Base-by-base conservation (phyloP, 2,888 invertebrate species). In the Cheilosia soror region DNA sequence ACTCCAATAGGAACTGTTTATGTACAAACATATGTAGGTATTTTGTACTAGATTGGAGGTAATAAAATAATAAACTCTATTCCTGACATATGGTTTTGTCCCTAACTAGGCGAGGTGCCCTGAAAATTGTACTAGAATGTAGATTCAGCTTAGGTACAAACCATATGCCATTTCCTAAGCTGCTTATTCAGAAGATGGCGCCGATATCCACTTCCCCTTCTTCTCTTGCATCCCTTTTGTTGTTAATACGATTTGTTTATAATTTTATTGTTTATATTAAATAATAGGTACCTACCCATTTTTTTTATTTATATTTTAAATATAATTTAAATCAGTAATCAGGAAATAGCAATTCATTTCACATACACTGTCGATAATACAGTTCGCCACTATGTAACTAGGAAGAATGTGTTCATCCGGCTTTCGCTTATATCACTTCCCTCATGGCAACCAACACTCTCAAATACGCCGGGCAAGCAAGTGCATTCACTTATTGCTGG, bases 401-500 rank as follows among this genome's bases (percentile, higher is more conserved):
- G 71, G 78, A 78, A 78, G 49, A 78, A 58, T 57, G 13, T 11
- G 15, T 44, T 58, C 57, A 68, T 68, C 53, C 72, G 79, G 72
- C 79, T 66, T 72, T 79, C 79, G 57, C 65, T 79, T 79, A 72
- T 79, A 60, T 79, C 72, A 79, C 62, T 51, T 72, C 63, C 53
- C 55, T 55, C 47, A 51, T 65, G n/a, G 6, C 31, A 55, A 31
- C 55, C 68, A 65, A 77, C 47, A 72, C 65, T 60, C 5, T 42
- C 66, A 76, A 72, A 68, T 7, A 76, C 33, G 37, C 20, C 49
- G 27, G 71, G 75, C 62, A 85, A 85, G 79, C 62, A 85, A 85
- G 85, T 85, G 85, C 85, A 85, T 85, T 85, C 80, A 80, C 85
- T 81, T 37, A 37, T 80, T 76, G 71, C 58, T 63, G 40, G 47